Evolutionary conservation across 2,797 vertebrate species (phyloP).

Genomic region (Mustela erminea): DNA sequence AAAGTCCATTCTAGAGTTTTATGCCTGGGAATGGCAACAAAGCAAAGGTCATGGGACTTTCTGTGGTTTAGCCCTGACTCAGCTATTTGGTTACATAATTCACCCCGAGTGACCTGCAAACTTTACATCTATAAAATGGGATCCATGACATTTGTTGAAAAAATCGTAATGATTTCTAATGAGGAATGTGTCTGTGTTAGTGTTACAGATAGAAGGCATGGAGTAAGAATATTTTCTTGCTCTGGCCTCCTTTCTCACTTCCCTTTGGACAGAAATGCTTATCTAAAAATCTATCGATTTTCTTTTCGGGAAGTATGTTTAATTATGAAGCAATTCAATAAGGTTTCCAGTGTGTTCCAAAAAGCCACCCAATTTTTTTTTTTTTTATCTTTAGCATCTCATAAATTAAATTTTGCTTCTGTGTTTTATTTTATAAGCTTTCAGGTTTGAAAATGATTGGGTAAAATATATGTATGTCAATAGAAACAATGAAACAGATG

Average conservation of each 20-base stretch:
- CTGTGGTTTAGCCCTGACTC: conserved; percentile 49
- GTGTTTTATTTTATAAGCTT: conserved; percentile 35
- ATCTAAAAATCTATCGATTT: conserved; percentile 19
- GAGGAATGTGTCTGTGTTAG: neutral
- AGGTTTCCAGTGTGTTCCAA: neutral
- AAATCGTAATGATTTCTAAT: conserved; percentile 29
- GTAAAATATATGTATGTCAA: conserved; percentile 63
- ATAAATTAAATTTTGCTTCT: conserved; percentile 49
- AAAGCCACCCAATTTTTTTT: neutral
- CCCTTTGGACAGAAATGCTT: neutral
- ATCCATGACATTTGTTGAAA: conserved; percentile 46
- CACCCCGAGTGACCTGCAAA: conserved; percentile 35
- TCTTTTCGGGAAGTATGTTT: conserved; percentile 42
- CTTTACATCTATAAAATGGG: conserved; percentile 65
- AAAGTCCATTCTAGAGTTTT: conserved; percentile 39
- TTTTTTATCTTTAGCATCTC: conserved; percentile 9
- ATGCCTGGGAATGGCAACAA: conserved; percentile 50
- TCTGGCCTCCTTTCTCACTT: neutral
- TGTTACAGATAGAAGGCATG: neutral
- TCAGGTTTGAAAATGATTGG: conserved; percentile 28
- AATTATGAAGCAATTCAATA: conserved; percentile 13
- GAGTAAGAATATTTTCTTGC: neutral
- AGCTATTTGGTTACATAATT: conserved; percentile 54
- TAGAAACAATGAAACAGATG: conserved; percentile 79
- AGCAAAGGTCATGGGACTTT: conserved; percentile 31